Percentiles rank a stretch among this genome's conserved stretches.
Evolutionary conservation across 2,113 vertebrate genomes (phyloP).

Genomic region (Lagopus muta): DNA sequence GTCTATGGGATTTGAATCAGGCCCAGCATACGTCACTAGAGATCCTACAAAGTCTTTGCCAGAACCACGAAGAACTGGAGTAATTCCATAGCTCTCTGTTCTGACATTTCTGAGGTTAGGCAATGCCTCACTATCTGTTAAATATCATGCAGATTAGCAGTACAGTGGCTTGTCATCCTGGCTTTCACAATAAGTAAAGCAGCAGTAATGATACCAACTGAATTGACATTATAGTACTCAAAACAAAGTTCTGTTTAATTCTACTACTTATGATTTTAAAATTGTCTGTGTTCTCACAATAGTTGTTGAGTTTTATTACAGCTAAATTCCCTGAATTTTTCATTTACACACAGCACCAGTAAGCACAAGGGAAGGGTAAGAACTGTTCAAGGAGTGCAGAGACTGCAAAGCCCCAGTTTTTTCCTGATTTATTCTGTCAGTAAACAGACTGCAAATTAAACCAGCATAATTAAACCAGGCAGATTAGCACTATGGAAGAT

Average conservation of each 20-base stretch:
- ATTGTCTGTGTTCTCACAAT: neutral
- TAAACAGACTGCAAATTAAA: neutral
- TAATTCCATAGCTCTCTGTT: constrained; percentile 26
- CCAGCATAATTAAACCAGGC: neutral
- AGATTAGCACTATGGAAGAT: neutral
- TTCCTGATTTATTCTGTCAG: neutral
- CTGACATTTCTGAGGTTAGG: constrained; percentile 50
- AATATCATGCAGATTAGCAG: constrained; percentile 25
- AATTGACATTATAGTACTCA: neutral
- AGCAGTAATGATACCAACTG: constrained; percentile 9
- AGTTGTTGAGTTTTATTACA: neutral
- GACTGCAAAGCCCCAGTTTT: neutral
- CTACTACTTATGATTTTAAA: neutral
- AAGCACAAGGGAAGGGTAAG: neutral
- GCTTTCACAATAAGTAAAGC: constrained; percentile 20
- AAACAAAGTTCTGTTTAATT: neutral
- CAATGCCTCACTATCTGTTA: constrained; percentile 26
- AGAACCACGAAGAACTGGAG: constrained; percentile 57
- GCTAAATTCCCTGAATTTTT: neutral
- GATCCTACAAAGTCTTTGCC: constrained; percentile 35
- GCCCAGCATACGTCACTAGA: constrained; percentile 25
- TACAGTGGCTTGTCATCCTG: neutral
- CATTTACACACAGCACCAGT: neutral
- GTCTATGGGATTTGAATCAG: constrained; percentile 40
- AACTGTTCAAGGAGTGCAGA: neutral